These are phyloP conservation scores for Electrona antarctica DNA, from an alignment of 2,113 vertebrate genomes.

Conservation along the genomic window DNA sequence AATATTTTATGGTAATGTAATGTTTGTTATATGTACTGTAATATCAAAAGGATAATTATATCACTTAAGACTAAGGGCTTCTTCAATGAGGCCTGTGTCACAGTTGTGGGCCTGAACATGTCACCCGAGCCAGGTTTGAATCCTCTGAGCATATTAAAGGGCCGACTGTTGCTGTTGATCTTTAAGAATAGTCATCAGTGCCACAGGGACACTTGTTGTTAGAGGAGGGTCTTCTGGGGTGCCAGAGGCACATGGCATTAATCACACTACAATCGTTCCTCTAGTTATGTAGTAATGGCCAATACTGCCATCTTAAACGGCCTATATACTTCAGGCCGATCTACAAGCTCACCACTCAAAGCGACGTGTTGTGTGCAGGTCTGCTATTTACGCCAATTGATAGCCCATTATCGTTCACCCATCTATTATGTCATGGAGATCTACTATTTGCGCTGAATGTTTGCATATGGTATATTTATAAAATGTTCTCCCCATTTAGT, in stretches of 20 bases:
- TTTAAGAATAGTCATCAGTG: conserved; percentile 36
- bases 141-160: conserved; percentile 1
- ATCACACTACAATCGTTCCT: neutral
- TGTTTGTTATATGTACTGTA: neutral
- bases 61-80: neutral
- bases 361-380: too few species aligned
- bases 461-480: too few species aligned
- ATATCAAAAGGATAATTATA: neutral
- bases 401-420: too few species aligned
- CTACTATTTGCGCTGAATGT: too few species aligned
- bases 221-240: conserved; percentile 49
- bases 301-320: too few species aligned
- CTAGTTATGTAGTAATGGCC: too few species aligned
- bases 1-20: neutral
- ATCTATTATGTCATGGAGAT: too few species aligned
- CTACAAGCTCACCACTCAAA: too few species aligned
- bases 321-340: too few species aligned
- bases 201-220: conserved; percentile 49
- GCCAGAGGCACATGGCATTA: conserved; percentile 1
- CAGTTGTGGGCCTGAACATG: neutral
- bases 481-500: too few species aligned
- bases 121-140: neutral
- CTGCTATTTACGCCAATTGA: too few species aligned
- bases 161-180: conserved; percentile 19
- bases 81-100: neutral